Percentiles rank a stretch among this genome's conserved stretches.
Conservation (phyloP, 2,888 invertebrate species). For the Sphecodes monilicornis region DNA sequence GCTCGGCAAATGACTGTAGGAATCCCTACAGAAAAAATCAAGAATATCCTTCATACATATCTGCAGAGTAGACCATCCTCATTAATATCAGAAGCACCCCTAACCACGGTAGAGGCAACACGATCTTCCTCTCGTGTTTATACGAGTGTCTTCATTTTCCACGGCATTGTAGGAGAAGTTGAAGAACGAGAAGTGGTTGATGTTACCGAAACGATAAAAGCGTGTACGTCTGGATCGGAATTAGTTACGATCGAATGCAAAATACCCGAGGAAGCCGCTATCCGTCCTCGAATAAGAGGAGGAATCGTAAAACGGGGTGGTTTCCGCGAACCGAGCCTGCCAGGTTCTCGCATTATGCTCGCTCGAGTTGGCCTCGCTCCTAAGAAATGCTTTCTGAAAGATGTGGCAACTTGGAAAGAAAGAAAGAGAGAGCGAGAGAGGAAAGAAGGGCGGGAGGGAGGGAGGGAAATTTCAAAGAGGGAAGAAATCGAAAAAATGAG, state of each 20-base stretch:
- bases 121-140: neutral
- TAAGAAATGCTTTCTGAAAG: constrained; percentile 78
- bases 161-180: neutral
- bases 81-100: neutral
- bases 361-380: constrained; percentile 70
- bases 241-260: constrained; percentile 64
- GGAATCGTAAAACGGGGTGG: constrained; percentile 69
- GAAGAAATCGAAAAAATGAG: constrained; percentile 75
- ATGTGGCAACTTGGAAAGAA: constrained; percentile 64
- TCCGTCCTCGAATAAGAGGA: constrained; percentile 55
- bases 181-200: neutral
- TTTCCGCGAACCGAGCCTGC: constrained; percentile 56
- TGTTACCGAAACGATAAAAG: constrained; percentile 13
- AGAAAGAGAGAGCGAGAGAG: neutral
- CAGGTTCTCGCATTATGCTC: constrained; percentile 69
- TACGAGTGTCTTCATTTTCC: constrained; percentile 11
- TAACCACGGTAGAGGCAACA: neutral
- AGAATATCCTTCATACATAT: neutral
- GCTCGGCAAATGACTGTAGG: no score
- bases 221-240: constrained; percentile 29
- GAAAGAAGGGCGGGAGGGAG: constrained; percentile 41
- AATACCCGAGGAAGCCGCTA: constrained; percentile 51
- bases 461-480: constrained; percentile 68
- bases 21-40: neutral
- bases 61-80: neutral